Conservation (phyloP, 2,888 invertebrate genomes). For the Digitonthophagus gazella region DNA sequence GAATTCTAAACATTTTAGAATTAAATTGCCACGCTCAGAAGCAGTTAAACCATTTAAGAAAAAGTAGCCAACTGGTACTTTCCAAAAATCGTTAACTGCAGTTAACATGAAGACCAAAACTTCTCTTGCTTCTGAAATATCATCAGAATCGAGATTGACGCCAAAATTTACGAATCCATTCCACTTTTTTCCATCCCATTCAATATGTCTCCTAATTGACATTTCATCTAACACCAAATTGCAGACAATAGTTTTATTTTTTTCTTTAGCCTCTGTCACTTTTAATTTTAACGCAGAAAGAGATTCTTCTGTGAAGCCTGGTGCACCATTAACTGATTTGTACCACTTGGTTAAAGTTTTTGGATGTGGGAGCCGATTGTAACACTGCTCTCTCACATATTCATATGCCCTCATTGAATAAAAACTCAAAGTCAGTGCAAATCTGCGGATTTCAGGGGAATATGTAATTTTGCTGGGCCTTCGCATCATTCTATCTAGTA, state of each 20-base stretch:
- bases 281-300: background rate
- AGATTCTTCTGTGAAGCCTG: background rate
- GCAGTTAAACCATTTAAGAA: slow-evolving; percentile 22
- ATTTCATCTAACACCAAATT: slow-evolving; percentile 39
- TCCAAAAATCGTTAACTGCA: slow-evolving; percentile 30
- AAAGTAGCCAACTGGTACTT: slow-evolving; percentile 34
- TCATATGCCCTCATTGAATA: too few species aligned
- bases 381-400: too few species aligned
- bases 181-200: slow-evolving; percentile 25
- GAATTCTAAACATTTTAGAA: slow-evolving; percentile 5
- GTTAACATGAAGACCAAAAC: slow-evolving; percentile 33
- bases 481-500: too few species aligned
- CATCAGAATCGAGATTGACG: background rate
- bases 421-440: too few species aligned
- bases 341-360: background rate
- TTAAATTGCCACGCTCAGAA: slow-evolving; percentile 18
- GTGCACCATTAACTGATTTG: background rate
- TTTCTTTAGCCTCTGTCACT: background rate
- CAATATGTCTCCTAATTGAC: slow-evolving; percentile 34
- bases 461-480: too few species aligned
- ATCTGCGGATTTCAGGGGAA: too few species aligned
- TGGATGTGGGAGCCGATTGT: too few species aligned
- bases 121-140: slow-evolving; percentile 28
- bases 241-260: slow-evolving; percentile 29
- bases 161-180: slow-evolving; percentile 1